Evolutionary conservation across 2,888 invertebrate genomes (phyloP), one percentile per base, ranked within the genome.

Genomic region (Pachydiplax longipennis): DNA sequence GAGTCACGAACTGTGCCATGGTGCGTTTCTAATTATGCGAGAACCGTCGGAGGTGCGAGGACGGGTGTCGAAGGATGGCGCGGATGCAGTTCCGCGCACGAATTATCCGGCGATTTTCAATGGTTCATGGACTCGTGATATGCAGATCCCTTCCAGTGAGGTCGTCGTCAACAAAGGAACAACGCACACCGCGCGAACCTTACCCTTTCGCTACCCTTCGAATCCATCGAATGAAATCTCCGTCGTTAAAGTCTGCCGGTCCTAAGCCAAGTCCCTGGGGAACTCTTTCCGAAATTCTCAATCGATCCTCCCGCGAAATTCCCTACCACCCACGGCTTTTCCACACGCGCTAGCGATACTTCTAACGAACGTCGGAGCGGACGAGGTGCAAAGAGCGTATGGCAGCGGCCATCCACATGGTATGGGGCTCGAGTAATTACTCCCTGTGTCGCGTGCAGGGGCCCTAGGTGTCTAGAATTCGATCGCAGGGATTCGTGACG

Each of bases 1-100:
- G 92, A 40, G 92, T 92, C 91, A 92, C 92, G 81, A 92, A 92
- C 91, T 92, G 92, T 53, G 92, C 92, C 92, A 92, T 91, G 44
- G 87, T 25, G 31, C 35, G 80, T 18, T 35, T 65, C 65, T 65
- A 65, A 65, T 65, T 13, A 65, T 18, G 65, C 65, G 65, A 65
- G 65, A 61, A n/a, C 5, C 61, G n/a, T 61, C n/a, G 15, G 18
- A 0, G 65, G 65, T 8, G 65, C 22, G 65, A 18, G n/a, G n/a
- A n/a, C n/a, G n/a, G n/a, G 22, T 65, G 65, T 25, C 65, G 65
- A 25, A 25, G 65, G 10, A 25, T 25, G 2, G 65, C 65, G 25
- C 31, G n/a, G 25, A 31, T 73, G 1, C 1, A 31, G 31, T 10
- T 10, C 73, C 31, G 25, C 12, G 31, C 25, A 22, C 31, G 73